A percentile compares a stretch with the other conserved stretches of the same genome.
phyloP scores from a whole-genome alignment of 2,888 invertebrate species.

The Nomada hirtipes region DNA sequence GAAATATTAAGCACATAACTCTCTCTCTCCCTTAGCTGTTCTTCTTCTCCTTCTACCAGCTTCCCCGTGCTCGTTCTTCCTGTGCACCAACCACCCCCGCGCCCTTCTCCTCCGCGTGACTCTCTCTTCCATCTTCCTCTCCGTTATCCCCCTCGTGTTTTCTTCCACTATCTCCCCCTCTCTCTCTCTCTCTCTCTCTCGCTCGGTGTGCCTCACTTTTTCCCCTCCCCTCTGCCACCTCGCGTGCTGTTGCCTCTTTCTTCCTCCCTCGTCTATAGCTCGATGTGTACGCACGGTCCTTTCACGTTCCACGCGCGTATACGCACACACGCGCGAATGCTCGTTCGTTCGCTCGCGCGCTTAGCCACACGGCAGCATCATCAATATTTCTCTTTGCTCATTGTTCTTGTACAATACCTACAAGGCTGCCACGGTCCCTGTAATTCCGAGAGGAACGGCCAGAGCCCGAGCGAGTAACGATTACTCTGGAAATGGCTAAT shows the following conservation, averaged over 20 bases:
- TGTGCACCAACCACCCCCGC: constrained; percentile 25
- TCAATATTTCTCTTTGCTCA: constrained; percentile 87
- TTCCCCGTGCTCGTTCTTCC: constrained; percentile 57
- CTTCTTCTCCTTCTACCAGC: constrained; percentile 43
- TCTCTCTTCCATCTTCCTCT: constrained; percentile 60
- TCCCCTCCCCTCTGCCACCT: constrained; percentile 37
- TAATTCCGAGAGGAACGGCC: constrained; percentile 69
- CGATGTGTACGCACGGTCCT: constrained; percentile 67
- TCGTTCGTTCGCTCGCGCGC: constrained; percentile 54
- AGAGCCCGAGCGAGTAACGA: constrained; percentile 68
- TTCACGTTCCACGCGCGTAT: constrained; percentile 64
- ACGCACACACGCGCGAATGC: constrained; percentile 54
- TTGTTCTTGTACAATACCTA: constrained; percentile 82
- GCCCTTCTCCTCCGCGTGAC: neutral
- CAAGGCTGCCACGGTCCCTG: constrained; percentile 71
- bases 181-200: neutral
- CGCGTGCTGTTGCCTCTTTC: constrained; percentile 44
- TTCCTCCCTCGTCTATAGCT: constrained; percentile 56
- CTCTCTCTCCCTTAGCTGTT: constrained; percentile 64
- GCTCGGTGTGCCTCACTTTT: constrained; percentile 1
- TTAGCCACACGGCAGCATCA: constrained; percentile 78
- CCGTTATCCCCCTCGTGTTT: constrained; percentile 45
- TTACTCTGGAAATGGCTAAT: constrained; percentile 77
- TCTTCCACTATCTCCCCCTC: neutral
- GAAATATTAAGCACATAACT: constrained; percentile 81